Base-by-base conservation (phyloP, 2,888 invertebrate species). In the Timandra comae region DNA sequence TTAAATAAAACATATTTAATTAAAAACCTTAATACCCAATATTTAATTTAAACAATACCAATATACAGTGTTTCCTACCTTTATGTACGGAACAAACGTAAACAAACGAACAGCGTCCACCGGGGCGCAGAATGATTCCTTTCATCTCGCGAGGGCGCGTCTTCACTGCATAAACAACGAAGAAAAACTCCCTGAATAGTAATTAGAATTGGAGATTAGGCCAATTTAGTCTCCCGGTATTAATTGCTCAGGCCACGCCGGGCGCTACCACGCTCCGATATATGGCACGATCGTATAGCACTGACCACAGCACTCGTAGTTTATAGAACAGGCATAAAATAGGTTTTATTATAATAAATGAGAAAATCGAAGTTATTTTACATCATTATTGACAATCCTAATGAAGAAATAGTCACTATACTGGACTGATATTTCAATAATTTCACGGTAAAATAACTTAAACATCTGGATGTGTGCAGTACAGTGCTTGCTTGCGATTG, bases 221-320 rank as follows among this genome's bases (percentile, higher is more conserved):
- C 26, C 16, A 27, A 9, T 13, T 24, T 24, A 11, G 24, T 24
- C 24, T 24, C 39, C 42, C 54, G 57, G 63, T 70, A 77, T 77
- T 79, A 78, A 79, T 79, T 77, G 70, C 72, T 61, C 58, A 53
- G 69, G 73, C 65, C 54, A 62, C 60, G 66, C 68, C 58, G 51
- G 45, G 40, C 40, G 44, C 41, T 35, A n/a, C 8, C 22, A 9
- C 12, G 8, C 33, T 33, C 29, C n/a, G 28, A 24, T 24, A 24
- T 24, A 24, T 24, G 24, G 10, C 24, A 24, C 11, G 24, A 11
- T 24, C 11, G 11, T 24, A 26, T 11, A 24, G 37, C 11, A 20
- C 16, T 3, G 3, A 24, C 12, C 21, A 8, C 9, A 12, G 8
- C n/a, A n/a, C n/a, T n/a, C 27, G 29, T 9, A 7, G 19, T 52